phyloP scores from a whole-genome alignment of 2,888 invertebrate genomes.

The Hirtodrosophila duncani region DNA sequence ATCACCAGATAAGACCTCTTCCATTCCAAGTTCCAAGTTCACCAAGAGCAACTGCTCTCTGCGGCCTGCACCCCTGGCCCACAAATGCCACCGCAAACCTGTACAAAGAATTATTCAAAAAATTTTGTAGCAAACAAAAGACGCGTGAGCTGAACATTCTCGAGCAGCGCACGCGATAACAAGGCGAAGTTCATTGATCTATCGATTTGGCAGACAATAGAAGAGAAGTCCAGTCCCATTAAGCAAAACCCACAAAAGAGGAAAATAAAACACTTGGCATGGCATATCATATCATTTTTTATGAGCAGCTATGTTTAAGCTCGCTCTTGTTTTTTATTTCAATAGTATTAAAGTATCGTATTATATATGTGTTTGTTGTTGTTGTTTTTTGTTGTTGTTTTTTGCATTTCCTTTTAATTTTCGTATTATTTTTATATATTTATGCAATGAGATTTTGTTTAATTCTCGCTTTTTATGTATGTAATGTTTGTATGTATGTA shows the following conservation, averaged over 20 bases:
- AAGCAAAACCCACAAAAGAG: too few relatives aligned
- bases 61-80: too few relatives aligned
- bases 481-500: conserved; percentile 12
- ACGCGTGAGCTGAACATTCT: background rate
- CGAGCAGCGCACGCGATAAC: conserved; percentile 1
- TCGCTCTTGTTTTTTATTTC: conserved; percentile 60
- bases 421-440: conserved; percentile 55
- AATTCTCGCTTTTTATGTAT: conserved; percentile 21
- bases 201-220: conserved; percentile 20
- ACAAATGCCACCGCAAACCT: too few relatives aligned
- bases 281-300: conserved; percentile 40
- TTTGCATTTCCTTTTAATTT: conserved; percentile 34
- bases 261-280: too few relatives aligned
- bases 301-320: conserved; percentile 53
- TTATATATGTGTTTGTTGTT: conserved; percentile 66
- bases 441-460: conserved; percentile 46
- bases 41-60: too few relatives aligned
- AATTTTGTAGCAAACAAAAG: background rate
- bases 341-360: conserved; percentile 75
- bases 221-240: background rate
- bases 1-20: too few relatives aligned
- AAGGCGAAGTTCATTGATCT: conserved; percentile 36
- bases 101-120: conserved; percentile 1
- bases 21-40: too few relatives aligned
- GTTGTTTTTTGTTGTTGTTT: conserved; percentile 37